These are phyloP conservation scores for Istiophorus platypterus DNA, from an alignment of 2,113 vertebrate genomes.

Conservation along the genomic window DNA sequence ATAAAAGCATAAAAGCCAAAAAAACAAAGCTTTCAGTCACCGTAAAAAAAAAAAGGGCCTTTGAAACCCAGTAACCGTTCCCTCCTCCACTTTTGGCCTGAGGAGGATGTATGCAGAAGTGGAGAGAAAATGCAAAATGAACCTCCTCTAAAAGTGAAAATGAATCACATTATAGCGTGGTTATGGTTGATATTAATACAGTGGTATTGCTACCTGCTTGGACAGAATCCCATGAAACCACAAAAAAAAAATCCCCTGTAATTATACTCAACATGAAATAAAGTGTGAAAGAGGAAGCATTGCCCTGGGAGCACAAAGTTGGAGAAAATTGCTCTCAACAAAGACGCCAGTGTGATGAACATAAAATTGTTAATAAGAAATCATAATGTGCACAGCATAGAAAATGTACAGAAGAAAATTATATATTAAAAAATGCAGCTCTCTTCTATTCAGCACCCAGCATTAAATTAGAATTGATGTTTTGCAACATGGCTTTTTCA, in stretches of 20 bases:
- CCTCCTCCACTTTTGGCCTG: not conserved
- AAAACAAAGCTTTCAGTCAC: not conserved
- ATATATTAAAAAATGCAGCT: not conserved
- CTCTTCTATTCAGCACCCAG: constrained; percentile 1
- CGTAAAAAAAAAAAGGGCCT: no score
- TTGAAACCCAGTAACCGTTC: not conserved
- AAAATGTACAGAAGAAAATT: not conserved
- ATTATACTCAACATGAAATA: constrained; percentile 26
- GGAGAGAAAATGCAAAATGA: not conserved
- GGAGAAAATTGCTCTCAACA: not conserved
- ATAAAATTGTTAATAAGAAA: not conserved
- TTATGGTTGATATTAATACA: not conserved
- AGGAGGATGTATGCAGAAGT: not conserved
- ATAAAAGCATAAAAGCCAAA: not conserved
- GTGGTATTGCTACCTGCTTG: not conserved
- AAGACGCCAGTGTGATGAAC: not conserved
- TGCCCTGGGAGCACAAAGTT: constrained; percentile 18
- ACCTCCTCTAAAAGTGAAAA: not conserved
- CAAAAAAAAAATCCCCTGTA: constrained; percentile 1
- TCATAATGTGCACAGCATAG: not conserved
- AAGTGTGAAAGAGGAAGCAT: not conserved
- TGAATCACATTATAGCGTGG: not conserved
- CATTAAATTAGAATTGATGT: constrained; percentile 31
- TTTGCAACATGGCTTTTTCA: constrained; percentile 32
- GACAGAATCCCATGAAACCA: not conserved